These are phyloP conservation scores for Syngnathus typhle DNA, from an alignment of 2,113 vertebrate species.

Conservation along the genomic window DNA sequence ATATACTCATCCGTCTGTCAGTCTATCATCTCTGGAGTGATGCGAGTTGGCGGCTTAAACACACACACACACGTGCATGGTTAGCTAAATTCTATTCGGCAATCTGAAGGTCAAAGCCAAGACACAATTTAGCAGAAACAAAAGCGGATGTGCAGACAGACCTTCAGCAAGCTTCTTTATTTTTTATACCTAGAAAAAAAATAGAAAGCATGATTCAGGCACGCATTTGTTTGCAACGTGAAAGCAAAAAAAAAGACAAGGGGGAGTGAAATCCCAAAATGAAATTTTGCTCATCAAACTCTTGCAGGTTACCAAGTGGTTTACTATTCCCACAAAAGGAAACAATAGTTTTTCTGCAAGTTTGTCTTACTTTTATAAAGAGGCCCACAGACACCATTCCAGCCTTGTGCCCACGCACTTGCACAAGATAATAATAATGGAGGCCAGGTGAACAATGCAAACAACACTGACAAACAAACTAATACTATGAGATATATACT, in stretches of 20 bases:
- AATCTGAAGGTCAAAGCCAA: slow-evolving; percentile 57
- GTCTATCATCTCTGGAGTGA: slow-evolving; percentile 47
- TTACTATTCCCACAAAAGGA: not conserved
- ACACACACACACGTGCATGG: slow-evolving; percentile 38
- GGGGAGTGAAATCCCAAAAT: not conserved
- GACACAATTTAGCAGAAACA: slow-evolving; percentile 24
- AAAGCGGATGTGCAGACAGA: slow-evolving; percentile 17
- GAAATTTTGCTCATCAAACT: not conserved
- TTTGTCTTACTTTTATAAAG: not conserved
- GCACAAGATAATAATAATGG: not conserved
- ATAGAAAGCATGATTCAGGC: not conserved
- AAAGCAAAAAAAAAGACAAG: not conserved
- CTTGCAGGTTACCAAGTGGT: not conserved
- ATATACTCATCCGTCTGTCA: slow-evolving; percentile 59
- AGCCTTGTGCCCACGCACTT: not conserved
- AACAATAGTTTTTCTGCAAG: not conserved
- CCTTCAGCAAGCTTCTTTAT: not conserved
- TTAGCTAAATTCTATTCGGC: slow-evolving; percentile 47
- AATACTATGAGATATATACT: not conserved
- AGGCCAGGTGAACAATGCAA: too few relatives aligned
- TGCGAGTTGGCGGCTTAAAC: slow-evolving; percentile 46
- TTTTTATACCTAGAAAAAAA: not conserved
- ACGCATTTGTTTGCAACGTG: not conserved
- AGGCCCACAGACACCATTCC: not conserved
- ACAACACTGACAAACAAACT: too few relatives aligned